These are phyloP conservation scores for Halcyon badia DNA, from an alignment of 2,797 vertebrate genomes.

Conservation along the genomic window DNA sequence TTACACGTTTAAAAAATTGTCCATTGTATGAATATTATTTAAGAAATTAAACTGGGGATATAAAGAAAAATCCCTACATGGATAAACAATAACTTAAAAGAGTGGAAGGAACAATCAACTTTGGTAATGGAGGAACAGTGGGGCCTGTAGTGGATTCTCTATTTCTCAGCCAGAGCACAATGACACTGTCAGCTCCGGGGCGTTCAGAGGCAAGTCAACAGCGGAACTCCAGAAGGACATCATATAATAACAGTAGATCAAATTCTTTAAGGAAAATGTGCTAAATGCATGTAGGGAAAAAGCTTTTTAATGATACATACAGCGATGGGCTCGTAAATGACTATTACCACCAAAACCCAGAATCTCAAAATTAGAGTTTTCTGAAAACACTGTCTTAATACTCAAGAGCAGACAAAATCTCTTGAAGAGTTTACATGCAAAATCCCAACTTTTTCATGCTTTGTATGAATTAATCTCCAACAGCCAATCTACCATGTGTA, in stretches of 20 bases:
- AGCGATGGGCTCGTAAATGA: fast-evolving
- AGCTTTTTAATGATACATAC: fast-evolving
- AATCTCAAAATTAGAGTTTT: fast-evolving
- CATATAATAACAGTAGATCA: fast-evolving
- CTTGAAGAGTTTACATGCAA: neutral
- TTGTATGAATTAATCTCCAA: neutral
- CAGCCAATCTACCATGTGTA: fast-evolving
- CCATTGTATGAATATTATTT: neutral
- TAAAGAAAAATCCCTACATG: neutral
- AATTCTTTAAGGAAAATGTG: neutral
- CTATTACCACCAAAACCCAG: neutral
- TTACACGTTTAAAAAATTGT: neutral
- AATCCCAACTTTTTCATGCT: fast-evolving
- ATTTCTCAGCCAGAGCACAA: neutral
- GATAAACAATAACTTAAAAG: neutral
- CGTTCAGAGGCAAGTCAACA: too few species aligned
- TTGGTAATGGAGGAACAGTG: neutral
- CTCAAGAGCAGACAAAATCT: neutral
- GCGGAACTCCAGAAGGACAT: neutral
- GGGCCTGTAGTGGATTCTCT: neutral
- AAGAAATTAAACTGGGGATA: neutral
- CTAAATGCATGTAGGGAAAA: fast-evolving
- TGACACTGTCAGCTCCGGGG: neutral
- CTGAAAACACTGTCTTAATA: neutral
- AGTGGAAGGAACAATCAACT: fast-evolving